phyloP scores from a whole-genome alignment of 2,888 invertebrate genomes.

The Melanchra persicariae region DNA sequence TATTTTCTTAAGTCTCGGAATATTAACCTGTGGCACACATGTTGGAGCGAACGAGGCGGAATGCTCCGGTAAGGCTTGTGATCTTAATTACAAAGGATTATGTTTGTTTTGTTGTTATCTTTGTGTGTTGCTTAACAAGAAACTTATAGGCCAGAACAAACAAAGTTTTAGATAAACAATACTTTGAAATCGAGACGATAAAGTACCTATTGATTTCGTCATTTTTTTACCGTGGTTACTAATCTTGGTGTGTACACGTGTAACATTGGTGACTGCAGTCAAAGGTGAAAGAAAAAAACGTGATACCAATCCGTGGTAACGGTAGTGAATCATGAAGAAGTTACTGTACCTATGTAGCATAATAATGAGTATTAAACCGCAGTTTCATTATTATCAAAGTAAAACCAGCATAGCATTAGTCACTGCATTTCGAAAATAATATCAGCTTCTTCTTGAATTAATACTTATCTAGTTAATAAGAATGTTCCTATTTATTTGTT shows the following conservation, averaged over 20 bases:
- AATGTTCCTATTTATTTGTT: not conserved
- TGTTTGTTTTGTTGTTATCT: conserved; percentile 14
- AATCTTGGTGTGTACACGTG: too few species aligned
- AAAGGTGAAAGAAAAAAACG: too few species aligned
- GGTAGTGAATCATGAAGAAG: not conserved
- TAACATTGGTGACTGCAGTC: too few species aligned
- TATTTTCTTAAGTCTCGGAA: conserved; percentile 74
- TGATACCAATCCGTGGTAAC: not conserved
- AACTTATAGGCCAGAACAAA: not conserved
- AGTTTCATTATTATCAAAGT: not conserved
- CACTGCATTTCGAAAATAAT: not conserved
- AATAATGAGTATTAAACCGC: too few species aligned
- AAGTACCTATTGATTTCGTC: not conserved
- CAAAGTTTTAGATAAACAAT: not conserved
- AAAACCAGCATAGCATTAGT: not conserved
- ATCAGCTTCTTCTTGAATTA: not conserved
- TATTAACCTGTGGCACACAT: conserved; percentile 49
- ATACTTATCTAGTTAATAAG: not conserved
- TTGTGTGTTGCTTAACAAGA: not conserved
- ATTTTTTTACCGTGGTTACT: too few species aligned
- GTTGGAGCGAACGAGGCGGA: conserved; percentile 3
- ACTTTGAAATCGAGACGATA: not conserved
- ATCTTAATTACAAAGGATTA: conserved; percentile 50
- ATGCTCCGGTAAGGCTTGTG: conserved; percentile 11
- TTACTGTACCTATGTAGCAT: too few species aligned